phyloP scores from a whole-genome alignment of 1,140 invertebrate species.

The Cotesia glomerata region DNA sequence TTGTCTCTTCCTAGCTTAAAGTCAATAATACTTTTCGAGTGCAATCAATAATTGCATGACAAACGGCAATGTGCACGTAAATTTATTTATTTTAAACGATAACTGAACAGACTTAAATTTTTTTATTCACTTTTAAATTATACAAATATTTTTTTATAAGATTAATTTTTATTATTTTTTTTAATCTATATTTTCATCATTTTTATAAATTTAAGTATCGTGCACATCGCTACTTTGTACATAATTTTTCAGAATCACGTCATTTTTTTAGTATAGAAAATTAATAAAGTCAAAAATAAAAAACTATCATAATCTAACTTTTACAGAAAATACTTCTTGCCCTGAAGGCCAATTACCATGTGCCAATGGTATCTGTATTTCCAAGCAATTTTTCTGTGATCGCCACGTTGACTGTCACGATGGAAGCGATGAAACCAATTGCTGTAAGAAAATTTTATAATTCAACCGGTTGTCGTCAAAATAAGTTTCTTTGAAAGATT shows the following conservation, averaged over 20 bases:
- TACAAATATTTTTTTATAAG: neutral
- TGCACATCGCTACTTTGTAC: slow-evolving; percentile 21
- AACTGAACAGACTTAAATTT: neutral
- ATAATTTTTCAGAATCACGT: slow-evolving; percentile 10
- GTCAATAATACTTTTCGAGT: slow-evolving; percentile 21
- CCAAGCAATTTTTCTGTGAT: slow-evolving; percentile 65
- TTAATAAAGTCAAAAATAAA: neutral
- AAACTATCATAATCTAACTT: slow-evolving; percentile 4
- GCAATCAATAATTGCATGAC: slow-evolving; percentile 41
- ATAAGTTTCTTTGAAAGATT: no score
- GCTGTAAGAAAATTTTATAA: slow-evolving; percentile 65
- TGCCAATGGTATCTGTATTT: slow-evolving; percentile 67
- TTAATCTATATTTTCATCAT: neutral
- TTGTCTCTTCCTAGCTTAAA: slow-evolving; percentile 2
- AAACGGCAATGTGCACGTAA: slow-evolving; percentile 44
- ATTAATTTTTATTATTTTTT: neutral
- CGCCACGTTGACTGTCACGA: slow-evolving; percentile 72
- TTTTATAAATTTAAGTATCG: neutral
- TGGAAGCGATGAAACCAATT: slow-evolving; percentile 73
- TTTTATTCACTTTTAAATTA: neutral
- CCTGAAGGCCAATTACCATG: slow-evolving; percentile 66
- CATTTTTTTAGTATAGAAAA: neutral
- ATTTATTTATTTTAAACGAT: slow-evolving; percentile 19
- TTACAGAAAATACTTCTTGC: slow-evolving; percentile 48
- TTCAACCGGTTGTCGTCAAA: neutral